These are phyloP conservation scores for Zelleria hepariella DNA, from an alignment of 2,888 invertebrate species.

Conservation along the genomic window DNA sequence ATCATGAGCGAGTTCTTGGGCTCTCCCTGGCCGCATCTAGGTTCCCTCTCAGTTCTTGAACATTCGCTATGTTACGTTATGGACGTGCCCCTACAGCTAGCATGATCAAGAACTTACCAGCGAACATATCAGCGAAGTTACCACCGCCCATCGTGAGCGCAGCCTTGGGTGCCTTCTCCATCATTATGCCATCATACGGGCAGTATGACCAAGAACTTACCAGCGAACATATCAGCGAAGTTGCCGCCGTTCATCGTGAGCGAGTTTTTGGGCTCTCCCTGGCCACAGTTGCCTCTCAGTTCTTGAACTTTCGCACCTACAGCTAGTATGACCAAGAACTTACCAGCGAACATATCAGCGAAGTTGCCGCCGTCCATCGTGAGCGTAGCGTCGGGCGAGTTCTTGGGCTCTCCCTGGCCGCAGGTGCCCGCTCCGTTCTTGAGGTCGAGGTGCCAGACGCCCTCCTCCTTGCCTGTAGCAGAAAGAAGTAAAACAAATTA, in stretches of 20 bases:
- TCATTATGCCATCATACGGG: no score
- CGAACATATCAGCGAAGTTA: conserved; percentile 85
- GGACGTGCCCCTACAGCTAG: no score
- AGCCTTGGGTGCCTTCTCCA: conserved; percentile 86
- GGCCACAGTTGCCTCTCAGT: conserved; percentile 86
- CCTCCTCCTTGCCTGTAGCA: conserved; percentile 74
- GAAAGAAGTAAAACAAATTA: no score
- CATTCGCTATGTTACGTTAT: no score
- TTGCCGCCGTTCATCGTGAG: conserved; percentile 79
- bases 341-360: conserved; percentile 84
- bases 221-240: conserved; percentile 86
- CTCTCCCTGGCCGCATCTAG: conserved; percentile 84
- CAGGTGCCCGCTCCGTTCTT: conserved; percentile 87
- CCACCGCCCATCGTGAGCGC: conserved; percentile 86
- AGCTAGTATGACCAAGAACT: no score
- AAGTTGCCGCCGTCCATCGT: conserved; percentile 87
- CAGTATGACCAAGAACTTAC: no score
- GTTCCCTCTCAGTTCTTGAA: no score
- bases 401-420: conserved; percentile 82
- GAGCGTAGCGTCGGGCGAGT: conserved; percentile 84
- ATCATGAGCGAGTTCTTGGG: no score
- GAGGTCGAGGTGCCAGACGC: conserved; percentile 88
- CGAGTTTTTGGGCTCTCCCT: conserved; percentile 79
- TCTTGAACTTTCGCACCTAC: no score
- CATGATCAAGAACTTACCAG: conserved; percentile 71